Evolutionary conservation across 2,113 vertebrate species (phyloP).

Genomic region (Scatophagus argus): DNA sequence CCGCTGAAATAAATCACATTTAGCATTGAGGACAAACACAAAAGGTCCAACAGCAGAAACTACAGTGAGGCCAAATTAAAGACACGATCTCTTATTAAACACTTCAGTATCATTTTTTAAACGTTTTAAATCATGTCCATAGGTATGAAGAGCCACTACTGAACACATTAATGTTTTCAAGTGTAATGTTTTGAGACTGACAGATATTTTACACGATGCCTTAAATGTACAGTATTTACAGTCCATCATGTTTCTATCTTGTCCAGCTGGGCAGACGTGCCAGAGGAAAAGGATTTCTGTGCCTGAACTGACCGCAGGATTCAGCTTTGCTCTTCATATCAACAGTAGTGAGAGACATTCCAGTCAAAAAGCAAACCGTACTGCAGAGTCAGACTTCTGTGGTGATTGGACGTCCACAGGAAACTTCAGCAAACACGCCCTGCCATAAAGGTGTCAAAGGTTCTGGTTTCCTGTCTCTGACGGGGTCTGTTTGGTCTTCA

Average conservation of each 20-base stretch:
- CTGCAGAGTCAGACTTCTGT: too few species aligned
- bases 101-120: not conserved
- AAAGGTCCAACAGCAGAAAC: conserved; percentile 39
- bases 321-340: not conserved
- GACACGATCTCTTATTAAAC: conserved; percentile 22
- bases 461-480: not conserved
- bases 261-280: conserved; percentile 11
- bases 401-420: too few species aligned
- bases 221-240: conserved; percentile 46
- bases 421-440: not conserved
- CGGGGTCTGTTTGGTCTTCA: not conserved
- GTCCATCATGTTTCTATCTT: not conserved
- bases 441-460: not conserved
- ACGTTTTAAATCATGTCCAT: conserved; percentile 10
- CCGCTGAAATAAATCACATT: conserved; percentile 34
- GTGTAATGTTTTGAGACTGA: not conserved
- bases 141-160: conserved; percentile 52
- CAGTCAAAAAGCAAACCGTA: not conserved
- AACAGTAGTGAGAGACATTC: too few species aligned
- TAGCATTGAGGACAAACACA: conserved; percentile 51
- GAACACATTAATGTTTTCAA: conserved; percentile 32
- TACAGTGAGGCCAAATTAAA: conserved; percentile 17
- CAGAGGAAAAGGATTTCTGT: not conserved
- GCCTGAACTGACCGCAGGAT: not conserved
- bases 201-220: conserved; percentile 16